These are phyloP conservation scores for Pseudorectes ferrugineus DNA, from an alignment of 2,113 vertebrate genomes.

Conservation along the genomic window DNA sequence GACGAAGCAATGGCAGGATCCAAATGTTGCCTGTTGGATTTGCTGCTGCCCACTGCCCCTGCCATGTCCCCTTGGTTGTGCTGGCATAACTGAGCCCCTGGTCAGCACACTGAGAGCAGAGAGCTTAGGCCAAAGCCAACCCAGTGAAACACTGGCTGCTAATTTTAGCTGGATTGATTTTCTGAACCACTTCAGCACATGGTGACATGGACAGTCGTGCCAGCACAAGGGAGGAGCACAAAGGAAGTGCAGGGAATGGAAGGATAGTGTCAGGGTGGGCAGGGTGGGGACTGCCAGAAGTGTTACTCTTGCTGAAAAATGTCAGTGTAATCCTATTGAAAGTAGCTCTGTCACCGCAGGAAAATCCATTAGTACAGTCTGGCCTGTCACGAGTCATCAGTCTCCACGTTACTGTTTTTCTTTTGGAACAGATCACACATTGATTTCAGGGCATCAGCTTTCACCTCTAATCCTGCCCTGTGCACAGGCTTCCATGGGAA, in stretches of 20 bases:
- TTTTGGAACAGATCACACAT: neutral
- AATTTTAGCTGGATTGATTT: neutral
- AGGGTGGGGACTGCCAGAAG: neutral
- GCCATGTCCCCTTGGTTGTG: neutral
- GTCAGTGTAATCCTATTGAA: neutral
- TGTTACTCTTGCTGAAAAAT: neutral
- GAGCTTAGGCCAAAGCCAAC: neutral
- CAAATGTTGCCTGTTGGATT: neutral
- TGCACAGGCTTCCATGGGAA: neutral
- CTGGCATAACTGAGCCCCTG: neutral
- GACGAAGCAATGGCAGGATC: neutral
- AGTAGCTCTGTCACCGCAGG: neutral
- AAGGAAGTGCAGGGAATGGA: neutral
- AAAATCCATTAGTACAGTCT: neutral
- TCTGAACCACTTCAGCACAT: neutral
- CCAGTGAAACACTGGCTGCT: neutral
- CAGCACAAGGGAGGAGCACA: neutral
- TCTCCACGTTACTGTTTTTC: neutral
- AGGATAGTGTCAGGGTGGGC: neutral
- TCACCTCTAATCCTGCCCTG: neutral
- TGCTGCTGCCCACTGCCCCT: neutral
- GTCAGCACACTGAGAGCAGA: neutral
- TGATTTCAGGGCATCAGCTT: neutral
- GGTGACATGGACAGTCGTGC: fast-evolving
- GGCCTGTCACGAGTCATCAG: neutral